These are phyloP conservation scores for Neosalanx taihuensis DNA, from an alignment of 2,797 vertebrate genomes.

Conservation along the genomic window DNA sequence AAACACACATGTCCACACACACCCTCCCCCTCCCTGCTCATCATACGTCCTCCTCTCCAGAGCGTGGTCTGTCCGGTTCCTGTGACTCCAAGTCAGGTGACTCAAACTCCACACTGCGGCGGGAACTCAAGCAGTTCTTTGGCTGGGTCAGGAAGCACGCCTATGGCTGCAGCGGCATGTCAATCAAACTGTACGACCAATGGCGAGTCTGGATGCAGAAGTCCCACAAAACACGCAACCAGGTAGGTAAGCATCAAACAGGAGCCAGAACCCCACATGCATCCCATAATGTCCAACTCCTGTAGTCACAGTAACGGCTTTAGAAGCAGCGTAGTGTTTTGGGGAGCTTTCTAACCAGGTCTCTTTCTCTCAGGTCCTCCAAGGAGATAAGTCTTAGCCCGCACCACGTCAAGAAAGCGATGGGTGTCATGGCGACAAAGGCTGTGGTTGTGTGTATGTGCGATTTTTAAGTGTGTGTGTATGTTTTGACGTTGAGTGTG, in stretches of 20 bases:
- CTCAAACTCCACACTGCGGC: constrained; percentile 90
- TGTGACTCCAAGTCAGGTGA: constrained; percentile 82
- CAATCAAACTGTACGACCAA: constrained; percentile 98
- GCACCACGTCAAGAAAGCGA: constrained; percentile 42
- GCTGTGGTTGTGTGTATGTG: constrained; percentile 9
- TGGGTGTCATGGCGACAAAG: constrained; percentile 37
- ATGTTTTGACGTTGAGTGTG: neutral
- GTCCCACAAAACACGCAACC: constrained; percentile 96
- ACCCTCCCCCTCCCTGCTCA: neutral
- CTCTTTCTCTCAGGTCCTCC: constrained; percentile 74
- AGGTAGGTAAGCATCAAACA: constrained; percentile 83
- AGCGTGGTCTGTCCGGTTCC: constrained; percentile 73
- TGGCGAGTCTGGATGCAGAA: constrained; percentile 98
- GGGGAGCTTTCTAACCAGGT: constrained; percentile 38
- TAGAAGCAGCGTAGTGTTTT: neutral
- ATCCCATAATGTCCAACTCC: neutral
- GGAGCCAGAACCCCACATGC: neutral
- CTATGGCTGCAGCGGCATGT: constrained; percentile 93
- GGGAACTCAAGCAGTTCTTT: constrained; percentile 98
- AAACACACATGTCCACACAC: neutral
- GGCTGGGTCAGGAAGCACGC: constrained; percentile 96
- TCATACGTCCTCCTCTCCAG: constrained; percentile 51
- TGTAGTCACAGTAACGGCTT: neutral
- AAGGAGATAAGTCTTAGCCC: constrained; percentile 83
- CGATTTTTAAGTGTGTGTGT: neutral